Percentiles rank a stretch among this genome's conserved stretches.
Conservation (phyloP, 1,140 invertebrate genomes). For the Drosophila lini region DNA sequence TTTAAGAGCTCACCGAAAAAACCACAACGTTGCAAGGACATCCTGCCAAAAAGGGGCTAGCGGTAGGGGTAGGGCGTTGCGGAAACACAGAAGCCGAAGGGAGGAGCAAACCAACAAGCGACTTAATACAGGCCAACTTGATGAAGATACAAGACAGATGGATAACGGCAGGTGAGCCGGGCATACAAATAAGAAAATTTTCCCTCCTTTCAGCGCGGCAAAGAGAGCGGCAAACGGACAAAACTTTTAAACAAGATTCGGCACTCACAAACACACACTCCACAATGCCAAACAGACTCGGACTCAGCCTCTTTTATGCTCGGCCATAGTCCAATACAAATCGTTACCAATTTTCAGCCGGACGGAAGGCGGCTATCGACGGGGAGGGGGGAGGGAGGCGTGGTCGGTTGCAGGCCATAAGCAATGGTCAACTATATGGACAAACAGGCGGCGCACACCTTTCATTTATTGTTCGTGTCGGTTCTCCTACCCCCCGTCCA, state of each 20-base stretch:
- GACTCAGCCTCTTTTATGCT: constrained; percentile 66
- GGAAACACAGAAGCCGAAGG: background rate
- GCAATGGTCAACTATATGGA: constrained; percentile 76
- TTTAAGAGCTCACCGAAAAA: constrained; percentile 46
- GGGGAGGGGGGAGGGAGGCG: background rate
- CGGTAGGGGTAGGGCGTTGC: background rate
- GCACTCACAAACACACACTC: constrained; percentile 24
- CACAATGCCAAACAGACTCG: constrained; percentile 30
- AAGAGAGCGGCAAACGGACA: constrained; percentile 35
- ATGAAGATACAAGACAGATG: constrained; percentile 81
- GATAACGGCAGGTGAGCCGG: constrained; percentile 74
- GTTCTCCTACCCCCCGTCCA: constrained; percentile 10
- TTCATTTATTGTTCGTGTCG: constrained; percentile 73
- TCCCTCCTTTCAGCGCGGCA: constrained; percentile 14
- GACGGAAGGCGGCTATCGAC: constrained; percentile 18
- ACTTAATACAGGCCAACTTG: constrained; percentile 78
- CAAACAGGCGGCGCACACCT: constrained; percentile 76
- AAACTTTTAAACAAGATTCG: constrained; percentile 67
- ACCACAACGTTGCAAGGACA: constrained; percentile 53
- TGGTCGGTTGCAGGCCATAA: constrained; percentile 57
- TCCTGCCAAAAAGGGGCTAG: background rate
- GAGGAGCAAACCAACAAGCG: constrained; percentile 62
- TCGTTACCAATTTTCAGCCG: constrained; percentile 80
- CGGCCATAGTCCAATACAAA: constrained; percentile 71
- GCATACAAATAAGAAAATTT: constrained; percentile 81